Percentiles rank a stretch among this genome's conserved stretches.
These are phyloP conservation scores for Sebastes baramenuke DNA, from an alignment of 2,797 vertebrate species.

Conservation along the genomic window DNA sequence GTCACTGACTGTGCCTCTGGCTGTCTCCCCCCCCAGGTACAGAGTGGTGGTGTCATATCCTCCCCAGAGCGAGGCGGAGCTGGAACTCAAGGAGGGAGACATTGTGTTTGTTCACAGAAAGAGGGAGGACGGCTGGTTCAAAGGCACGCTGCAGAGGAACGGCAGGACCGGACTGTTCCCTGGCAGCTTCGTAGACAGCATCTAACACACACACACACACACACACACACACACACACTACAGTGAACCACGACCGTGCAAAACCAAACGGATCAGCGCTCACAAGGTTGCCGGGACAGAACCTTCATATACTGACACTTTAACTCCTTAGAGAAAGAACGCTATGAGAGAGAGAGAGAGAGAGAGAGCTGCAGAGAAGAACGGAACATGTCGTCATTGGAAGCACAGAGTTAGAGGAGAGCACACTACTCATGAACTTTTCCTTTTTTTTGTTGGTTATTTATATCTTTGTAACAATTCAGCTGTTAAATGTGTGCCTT, in stretches of 20 bases:
- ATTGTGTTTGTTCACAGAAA: constrained; percentile 99
- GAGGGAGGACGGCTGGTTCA: constrained; percentile 98
- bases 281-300: neutral
- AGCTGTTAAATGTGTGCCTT: constrained; percentile 92
- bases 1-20: constrained; percentile 8
- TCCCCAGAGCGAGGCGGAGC: constrained; percentile 97
- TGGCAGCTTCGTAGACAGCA: constrained; percentile 96
- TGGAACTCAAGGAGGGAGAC: constrained; percentile 98
- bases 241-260: neutral
- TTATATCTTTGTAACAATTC: constrained; percentile 82
- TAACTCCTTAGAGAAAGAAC: constrained; percentile 1
- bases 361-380: constrained; percentile 29
- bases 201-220: constrained; percentile 77
- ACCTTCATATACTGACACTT: constrained; percentile 22
- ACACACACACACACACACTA: constrained; percentile 36
- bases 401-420: constrained; percentile 62
- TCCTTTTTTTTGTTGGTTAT: constrained; percentile 69
- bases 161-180: constrained; percentile 98
- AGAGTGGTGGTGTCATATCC: constrained; percentile 97
- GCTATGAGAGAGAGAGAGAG: neutral
- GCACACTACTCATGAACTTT: constrained; percentile 68
- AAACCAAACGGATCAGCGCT: constrained; percentile 20
- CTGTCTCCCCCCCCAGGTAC: constrained; percentile 83
- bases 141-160: constrained; percentile 97
- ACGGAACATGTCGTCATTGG: constrained; percentile 13